phyloP scores from a whole-genome alignment of 2,113 vertebrate species.

The Ophiodon elongatus region DNA sequence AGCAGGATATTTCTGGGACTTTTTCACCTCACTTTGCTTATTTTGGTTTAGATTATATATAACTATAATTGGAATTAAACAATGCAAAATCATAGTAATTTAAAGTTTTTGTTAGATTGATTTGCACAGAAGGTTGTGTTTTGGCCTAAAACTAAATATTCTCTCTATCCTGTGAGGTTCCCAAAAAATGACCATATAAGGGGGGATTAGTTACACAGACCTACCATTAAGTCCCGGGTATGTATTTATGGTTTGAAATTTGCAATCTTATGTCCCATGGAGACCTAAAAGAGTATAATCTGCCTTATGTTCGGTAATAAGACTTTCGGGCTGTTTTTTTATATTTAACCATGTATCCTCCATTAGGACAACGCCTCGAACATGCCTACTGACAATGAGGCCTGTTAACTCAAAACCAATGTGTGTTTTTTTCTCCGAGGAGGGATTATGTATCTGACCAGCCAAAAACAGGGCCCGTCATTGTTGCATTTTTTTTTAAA shows the following conservation, averaged over 20 bases:
- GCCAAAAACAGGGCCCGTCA: conserved; percentile 70
- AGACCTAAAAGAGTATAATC: not conserved
- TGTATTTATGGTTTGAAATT: conserved; percentile 19
- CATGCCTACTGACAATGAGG: not conserved
- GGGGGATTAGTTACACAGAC: not conserved
- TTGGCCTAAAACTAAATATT: not conserved
- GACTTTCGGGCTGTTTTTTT: not conserved
- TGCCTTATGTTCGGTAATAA: not conserved
- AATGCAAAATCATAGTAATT: not conserved
- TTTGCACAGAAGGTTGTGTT: not conserved
- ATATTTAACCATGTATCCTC: not conserved
- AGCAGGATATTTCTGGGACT: not conserved
- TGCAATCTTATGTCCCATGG: not conserved
- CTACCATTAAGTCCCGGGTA: not conserved
- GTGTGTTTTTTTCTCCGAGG: conserved; percentile 12
- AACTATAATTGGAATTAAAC: not conserved
- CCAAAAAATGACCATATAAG: not conserved
- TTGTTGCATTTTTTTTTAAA: conserved; percentile 58
- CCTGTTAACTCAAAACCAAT: not conserved
- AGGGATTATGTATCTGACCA: conserved; percentile 52
- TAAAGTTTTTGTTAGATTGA: not conserved
- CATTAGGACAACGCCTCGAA: not conserved
- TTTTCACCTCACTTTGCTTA: not conserved
- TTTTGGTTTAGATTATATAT: not conserved
- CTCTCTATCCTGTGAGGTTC: not conserved